Conservation (phyloP, 2,888 invertebrate species). For the Dicroscelio sp. region DNA sequence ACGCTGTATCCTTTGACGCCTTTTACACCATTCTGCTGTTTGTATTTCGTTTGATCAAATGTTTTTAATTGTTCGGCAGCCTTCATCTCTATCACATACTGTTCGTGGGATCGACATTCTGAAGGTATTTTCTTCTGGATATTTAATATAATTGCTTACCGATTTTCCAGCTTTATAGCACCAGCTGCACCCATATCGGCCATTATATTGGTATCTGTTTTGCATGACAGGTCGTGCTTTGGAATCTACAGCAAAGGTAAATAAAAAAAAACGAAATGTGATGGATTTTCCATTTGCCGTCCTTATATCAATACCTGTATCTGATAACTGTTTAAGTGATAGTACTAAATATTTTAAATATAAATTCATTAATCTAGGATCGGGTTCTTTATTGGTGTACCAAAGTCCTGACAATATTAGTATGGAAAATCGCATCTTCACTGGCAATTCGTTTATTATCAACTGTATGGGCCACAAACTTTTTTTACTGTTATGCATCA, state of each 20-base stretch:
- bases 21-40: neutral
- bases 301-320: constrained; percentile 3
- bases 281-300: neutral
- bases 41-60: neutral
- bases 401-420: neutral
- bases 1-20: constrained; percentile 16
- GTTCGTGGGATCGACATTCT: neutral
- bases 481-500: neutral
- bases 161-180: neutral
- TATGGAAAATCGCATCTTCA: neutral
- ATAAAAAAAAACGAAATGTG: constrained; percentile 35
- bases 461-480: constrained; percentile 28
- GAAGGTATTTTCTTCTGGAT: neutral
- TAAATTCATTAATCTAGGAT: constrained; percentile 26
- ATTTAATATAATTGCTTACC: neutral
- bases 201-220: constrained; percentile 32
- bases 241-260: constrained; percentile 33
- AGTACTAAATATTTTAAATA: constrained; percentile 10
- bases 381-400: neutral
- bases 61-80: neutral
- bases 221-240: constrained; percentile 25
- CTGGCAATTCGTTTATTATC: constrained; percentile 25
- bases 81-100: constrained; percentile 23
- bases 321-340: neutral
- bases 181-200: constrained; percentile 14